phyloP scores from a whole-genome alignment of 2,797 vertebrate species.

The Cichlasoma orientale region DNA sequence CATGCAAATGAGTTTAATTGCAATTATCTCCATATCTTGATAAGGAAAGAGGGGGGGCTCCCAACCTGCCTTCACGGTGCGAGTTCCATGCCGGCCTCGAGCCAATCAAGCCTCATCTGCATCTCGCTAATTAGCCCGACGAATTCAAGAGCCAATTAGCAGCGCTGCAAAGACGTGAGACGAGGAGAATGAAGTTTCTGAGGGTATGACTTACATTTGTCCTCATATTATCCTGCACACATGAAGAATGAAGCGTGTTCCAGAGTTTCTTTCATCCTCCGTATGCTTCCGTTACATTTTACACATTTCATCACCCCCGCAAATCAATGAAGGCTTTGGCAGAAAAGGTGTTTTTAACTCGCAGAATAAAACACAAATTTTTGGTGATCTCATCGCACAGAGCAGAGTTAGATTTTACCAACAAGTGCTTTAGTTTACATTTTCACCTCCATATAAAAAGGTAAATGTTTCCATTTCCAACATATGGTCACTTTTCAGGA shows the following conservation, averaged over 20 bases:
- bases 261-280: neutral
- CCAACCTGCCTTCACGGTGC: slow-evolving; percentile 59
- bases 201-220: slow-evolving; percentile 9
- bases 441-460: neutral
- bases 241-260: neutral
- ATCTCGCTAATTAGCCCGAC: slow-evolving; percentile 77
- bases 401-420: neutral
- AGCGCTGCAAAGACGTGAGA: slow-evolving; percentile 16
- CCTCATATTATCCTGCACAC: neutral
- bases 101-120: slow-evolving; percentile 78
- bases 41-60: slow-evolving; percentile 66
- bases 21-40: slow-evolving; percentile 81
- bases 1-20: slow-evolving; percentile 81
- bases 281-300: neutral
- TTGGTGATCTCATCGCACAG: neutral
- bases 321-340: neutral
- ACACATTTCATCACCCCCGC: neutral
- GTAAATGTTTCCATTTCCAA: neutral
- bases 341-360: neutral
- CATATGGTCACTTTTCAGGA: neutral
- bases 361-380: neutral
- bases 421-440: neutral
- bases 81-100: slow-evolving; percentile 70
- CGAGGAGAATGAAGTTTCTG: slow-evolving; percentile 34
- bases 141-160: slow-evolving; percentile 79